Base-by-base conservation (phyloP, 2,888 invertebrate genomes). In the Flexamia atlantica region DNA sequence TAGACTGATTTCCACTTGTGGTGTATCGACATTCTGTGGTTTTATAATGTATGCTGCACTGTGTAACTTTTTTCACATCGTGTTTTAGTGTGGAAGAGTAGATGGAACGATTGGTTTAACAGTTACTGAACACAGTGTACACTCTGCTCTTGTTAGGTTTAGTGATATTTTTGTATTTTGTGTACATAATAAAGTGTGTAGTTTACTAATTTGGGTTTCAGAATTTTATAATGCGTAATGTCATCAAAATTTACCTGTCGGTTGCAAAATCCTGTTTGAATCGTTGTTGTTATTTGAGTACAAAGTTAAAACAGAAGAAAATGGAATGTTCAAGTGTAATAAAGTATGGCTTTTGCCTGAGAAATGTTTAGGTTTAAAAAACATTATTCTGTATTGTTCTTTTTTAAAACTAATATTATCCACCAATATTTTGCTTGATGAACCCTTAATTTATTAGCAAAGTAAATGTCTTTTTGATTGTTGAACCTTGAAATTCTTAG, bases 91-190 rank as follows among this genome's bases (percentile, higher is more conserved):
- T 57, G 57, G 23, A 57, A 23, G 23, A 57, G 23, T 23, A 57
- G 57, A 23, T 57, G 23, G 57, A 23, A 57, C 57, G 23, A 12
- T 57, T 57, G 20, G 20, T 20, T 20, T 20, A 53, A n/a, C 20
- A 57, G 4, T 12, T 17, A 46, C 1, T 57, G 57, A 57, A 57
- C 57, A 7, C 57, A 57, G 57, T 23, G 23, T 57, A 4, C 5
- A 57, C 57, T 23, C 57, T 57, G 57, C 57, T 57, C 57, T 57
- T 23, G 3, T 57, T 57, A 57, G 23, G 57, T 50, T 50, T n/a
- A 50, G 50, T 17, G 12, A 57, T 57, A 57, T 57, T 57, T 57
- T 57, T 57, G 57, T 57, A 57, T 57, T 57, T 57, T 57, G 57
- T 57, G 57, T 57, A 57, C 57, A 57, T 57, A 50, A n/a, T 50